These are phyloP conservation scores for Acipenser ruthenus DNA, from an alignment of 2,797 vertebrate species.

Conservation along the genomic window DNA sequence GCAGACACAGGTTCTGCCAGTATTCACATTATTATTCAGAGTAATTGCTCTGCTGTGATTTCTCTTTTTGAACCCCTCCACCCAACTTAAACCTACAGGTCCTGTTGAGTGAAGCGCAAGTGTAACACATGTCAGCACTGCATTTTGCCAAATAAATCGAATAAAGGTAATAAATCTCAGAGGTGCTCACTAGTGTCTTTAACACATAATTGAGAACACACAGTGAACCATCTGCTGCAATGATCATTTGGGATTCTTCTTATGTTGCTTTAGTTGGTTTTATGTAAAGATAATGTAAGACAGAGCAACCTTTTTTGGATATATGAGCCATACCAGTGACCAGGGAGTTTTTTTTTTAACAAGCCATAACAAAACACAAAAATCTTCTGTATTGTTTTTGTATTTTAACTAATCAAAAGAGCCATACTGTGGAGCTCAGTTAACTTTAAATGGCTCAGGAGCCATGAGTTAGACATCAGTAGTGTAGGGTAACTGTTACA, in stretches of 20 bases:
- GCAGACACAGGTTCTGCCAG: conserved; percentile 65
- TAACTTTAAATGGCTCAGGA: no score
- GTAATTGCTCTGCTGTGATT: conserved; percentile 72
- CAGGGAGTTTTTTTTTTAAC: no score
- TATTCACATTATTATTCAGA: conserved; percentile 48
- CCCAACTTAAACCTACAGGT: conserved; percentile 66
- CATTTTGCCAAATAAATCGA: conserved; percentile 61
- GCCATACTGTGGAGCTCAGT: no score
- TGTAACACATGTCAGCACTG: conserved; percentile 56
- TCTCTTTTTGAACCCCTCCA: conserved; percentile 48
- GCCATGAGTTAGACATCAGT: no score
- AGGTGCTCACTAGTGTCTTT: conserved; percentile 47
- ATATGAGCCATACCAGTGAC: no score
- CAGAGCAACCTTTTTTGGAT: no score
- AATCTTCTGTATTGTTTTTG: no score
- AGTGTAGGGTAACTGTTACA: no score
- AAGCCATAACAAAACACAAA: no score
- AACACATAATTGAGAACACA: conserved; percentile 58
- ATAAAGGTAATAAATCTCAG: conserved; percentile 61
- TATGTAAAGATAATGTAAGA: no score
- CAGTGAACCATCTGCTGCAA: conserved; percentile 38
- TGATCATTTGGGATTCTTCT: conserved; percentile 13
- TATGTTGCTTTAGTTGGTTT: no score
- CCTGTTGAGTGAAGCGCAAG: conserved; percentile 58
- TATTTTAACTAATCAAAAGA: no score